Evolutionary conservation across 2,113 vertebrate genomes (phyloP).

Genomic region (Telmatochromis sp.): DNA sequence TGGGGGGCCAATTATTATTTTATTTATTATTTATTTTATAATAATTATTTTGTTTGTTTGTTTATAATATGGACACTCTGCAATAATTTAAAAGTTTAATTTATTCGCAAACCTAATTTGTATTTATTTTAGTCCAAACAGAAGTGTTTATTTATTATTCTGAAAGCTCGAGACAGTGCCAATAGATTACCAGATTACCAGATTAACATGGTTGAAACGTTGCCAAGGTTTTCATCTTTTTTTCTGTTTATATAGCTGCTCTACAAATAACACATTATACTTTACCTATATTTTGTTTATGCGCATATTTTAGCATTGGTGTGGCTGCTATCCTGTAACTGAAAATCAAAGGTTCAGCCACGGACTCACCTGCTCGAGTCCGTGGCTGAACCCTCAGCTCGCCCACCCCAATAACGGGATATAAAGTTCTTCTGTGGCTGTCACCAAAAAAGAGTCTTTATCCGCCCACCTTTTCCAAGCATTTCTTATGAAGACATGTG

Average conservation of each 20-base stretch:
- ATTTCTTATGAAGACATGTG: constrained; percentile 21
- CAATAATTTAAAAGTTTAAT: too few relatives aligned
- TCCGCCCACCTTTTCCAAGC: constrained; percentile 21
- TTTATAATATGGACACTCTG: too few relatives aligned
- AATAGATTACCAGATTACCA: too few relatives aligned
- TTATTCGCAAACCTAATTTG: too few relatives aligned
- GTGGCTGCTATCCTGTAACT: not conserved
- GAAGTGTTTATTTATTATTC: too few relatives aligned
- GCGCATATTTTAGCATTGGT: not conserved
- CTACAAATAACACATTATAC: not conserved
- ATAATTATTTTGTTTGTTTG: too few relatives aligned
- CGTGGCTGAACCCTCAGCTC: not conserved
- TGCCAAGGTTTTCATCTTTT: not conserved
- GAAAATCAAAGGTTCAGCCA: not conserved
- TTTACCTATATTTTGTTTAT: not conserved
- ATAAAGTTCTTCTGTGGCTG: constrained; percentile 14
- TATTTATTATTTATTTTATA: too few relatives aligned
- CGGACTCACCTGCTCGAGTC: not conserved
- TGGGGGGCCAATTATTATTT: too few relatives aligned
- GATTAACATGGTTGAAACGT: not conserved
- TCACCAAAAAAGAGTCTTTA: constrained; percentile 9
- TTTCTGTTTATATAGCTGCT: not conserved
- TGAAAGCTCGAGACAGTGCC: too few relatives aligned
- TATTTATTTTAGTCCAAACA: too few relatives aligned
- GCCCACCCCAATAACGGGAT: not conserved